Evolutionary conservation across 1,140 invertebrate species (phyloP).

Genomic region (Camponotus floridanus): DNA sequence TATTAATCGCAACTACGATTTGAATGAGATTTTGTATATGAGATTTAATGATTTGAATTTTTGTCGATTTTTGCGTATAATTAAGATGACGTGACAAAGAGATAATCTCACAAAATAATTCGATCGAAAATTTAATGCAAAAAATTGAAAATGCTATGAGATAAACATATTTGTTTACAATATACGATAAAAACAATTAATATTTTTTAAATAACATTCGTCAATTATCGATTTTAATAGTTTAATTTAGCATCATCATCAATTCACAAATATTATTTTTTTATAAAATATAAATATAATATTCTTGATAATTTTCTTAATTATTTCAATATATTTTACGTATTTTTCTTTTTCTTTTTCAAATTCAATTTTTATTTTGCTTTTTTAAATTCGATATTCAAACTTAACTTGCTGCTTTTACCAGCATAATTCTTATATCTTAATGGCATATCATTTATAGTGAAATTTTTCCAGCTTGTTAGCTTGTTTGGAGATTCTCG

Average conservation of each 20-base stretch:
- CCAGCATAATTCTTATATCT: neutral
- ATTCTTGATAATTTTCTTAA: constrained; percentile 3
- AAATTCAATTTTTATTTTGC: no score
- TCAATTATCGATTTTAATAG: neutral
- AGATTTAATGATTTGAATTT: neutral
- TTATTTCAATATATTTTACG: neutral
- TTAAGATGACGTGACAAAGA: neutral
- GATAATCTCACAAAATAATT: neutral
- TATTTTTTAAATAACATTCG: neutral
- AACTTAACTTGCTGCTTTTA: neutral
- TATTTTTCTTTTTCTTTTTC: neutral
- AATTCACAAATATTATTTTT: neutral
- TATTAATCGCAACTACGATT: neutral
- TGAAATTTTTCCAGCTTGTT: neutral
- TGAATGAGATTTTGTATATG: neutral
- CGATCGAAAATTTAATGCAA: neutral
- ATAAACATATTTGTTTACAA: neutral
- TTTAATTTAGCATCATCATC: neutral
- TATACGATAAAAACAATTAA: neutral
- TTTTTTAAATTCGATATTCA: neutral
- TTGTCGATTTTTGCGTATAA: neutral
- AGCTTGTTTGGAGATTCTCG: neutral
- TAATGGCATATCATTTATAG: neutral
- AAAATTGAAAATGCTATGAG: neutral
- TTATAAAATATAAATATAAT: neutral